These are phyloP conservation scores for Cynopterus sphinx DNA, from an alignment of 2,797 vertebrate species.

Conservation along the genomic window DNA sequence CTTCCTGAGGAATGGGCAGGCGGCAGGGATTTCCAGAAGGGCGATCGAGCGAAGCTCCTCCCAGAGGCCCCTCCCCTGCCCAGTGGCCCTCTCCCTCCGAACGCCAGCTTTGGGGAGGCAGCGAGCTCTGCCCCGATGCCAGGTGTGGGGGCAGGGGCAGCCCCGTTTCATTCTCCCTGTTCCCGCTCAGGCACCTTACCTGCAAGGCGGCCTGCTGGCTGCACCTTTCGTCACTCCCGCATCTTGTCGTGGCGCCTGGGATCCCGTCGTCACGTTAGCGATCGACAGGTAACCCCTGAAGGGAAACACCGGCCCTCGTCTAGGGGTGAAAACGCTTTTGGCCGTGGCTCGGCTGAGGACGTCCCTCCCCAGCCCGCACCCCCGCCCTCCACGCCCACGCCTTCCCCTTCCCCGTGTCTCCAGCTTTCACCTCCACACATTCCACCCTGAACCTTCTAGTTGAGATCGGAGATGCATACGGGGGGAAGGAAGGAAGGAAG, in stretches of 20 bases:
- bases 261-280: not conserved
- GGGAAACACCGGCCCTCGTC: not conserved
- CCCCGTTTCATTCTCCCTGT: not conserved
- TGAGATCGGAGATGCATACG: conserved; percentile 87
- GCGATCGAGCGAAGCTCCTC: not conserved
- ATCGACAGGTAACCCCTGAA: too few relatives aligned
- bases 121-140: not conserved
- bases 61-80: not conserved
- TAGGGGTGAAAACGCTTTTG: not conserved
- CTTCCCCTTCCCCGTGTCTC: conserved; percentile 72
- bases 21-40: not conserved
- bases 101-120: not conserved
- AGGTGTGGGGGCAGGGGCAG: not conserved
- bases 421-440: conserved; percentile 84
- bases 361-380: not conserved
- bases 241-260: not conserved
- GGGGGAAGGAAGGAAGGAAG: conserved; percentile 71
- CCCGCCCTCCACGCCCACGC: not conserved
- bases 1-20: not conserved
- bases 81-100: not conserved
- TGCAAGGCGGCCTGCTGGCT: not conserved
- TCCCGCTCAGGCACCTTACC: not conserved
- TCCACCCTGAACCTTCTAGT: conserved; percentile 87
- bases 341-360: not conserved
- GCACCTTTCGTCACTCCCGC: not conserved